Evolutionary conservation across 2,888 invertebrate species (phyloP), one percentile per base, ranked within the genome.

Genomic region (Spodoptera exigua): DNA sequence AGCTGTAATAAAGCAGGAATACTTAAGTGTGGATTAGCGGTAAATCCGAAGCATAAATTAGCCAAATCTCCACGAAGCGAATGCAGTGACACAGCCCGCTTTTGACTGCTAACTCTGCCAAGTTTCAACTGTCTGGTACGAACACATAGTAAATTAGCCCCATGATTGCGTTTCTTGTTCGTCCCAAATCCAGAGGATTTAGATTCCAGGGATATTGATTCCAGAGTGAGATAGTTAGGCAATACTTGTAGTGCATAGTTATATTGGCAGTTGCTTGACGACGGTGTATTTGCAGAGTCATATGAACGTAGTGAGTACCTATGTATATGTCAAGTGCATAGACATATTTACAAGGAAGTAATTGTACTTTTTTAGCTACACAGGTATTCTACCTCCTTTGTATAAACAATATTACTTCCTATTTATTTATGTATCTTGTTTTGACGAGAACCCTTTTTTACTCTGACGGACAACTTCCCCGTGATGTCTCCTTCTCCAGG

Each of bases 21-120:
- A 47, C 52, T 54, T 36, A 52, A 44, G 58, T 47, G 17, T 44
- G 73, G 78, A 81, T 85, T 83, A 83, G 49, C 69, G 61, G 61
- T 58, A 81, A 81, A 82, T 80, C 78, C 54, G 14, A 18, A 52
- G 65, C 66, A 84, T 87, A 87, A 84, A 86, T 88, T 86, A 82
- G 54, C 66, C 40, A 61, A 76, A 81, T 82, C n/a, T n/a, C 84
- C 76, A 65, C 27, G 45, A 43, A 63, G 73, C 63, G 53, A 61
- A 73, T 67, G 57, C 63, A 46, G 55, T 69, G 73, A 77, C 74
- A 69, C 64, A 70, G 72, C 75, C 76, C 79, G 81, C 76, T 76
- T 80, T 74, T 72, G 65, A 60, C 70, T 80, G 78, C 82, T 79
- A 77, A 82, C 68, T 65, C 69, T 80, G 78, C 82, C 80, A 79